These are phyloP conservation scores for Tadarida brasiliensis DNA, from an alignment of 2,797 vertebrate genomes.

Conservation along the genomic window DNA sequence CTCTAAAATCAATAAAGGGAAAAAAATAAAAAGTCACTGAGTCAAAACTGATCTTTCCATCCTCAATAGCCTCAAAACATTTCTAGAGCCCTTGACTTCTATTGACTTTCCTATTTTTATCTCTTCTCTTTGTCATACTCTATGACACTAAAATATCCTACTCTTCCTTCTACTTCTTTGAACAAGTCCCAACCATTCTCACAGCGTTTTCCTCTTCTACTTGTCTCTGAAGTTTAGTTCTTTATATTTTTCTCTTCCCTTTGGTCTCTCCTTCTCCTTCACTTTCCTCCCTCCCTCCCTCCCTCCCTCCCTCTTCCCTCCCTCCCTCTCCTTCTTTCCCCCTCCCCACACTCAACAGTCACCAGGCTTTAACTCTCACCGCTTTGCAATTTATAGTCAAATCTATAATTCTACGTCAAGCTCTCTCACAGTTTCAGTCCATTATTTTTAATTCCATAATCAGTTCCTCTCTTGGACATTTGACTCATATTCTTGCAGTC, in stretches of 20 bases:
- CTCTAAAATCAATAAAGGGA: too few species aligned
- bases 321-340: neutral
- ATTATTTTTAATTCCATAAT: neutral
- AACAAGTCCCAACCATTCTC: neutral
- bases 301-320: neutral
- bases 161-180: neutral
- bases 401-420: neutral
- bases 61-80: neutral
- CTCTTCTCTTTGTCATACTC: neutral
- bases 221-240: neutral
- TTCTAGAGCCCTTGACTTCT: neutral
- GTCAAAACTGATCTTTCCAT: neutral
- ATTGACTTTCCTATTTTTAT: neutral
- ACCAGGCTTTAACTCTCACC: neutral
- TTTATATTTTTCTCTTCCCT: neutral
- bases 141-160: neutral
- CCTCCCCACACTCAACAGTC: neutral
- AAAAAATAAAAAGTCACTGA: slow-evolving; percentile 7
- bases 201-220: neutral
- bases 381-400: neutral
- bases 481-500: neutral
- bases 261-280: neutral
- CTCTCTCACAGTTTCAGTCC: neutral
- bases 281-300: neutral
- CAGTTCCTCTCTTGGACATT: neutral